Evolutionary conservation across 2,113 vertebrate genomes (phyloP).

Genomic region (Atractosteus spatula): DNA sequence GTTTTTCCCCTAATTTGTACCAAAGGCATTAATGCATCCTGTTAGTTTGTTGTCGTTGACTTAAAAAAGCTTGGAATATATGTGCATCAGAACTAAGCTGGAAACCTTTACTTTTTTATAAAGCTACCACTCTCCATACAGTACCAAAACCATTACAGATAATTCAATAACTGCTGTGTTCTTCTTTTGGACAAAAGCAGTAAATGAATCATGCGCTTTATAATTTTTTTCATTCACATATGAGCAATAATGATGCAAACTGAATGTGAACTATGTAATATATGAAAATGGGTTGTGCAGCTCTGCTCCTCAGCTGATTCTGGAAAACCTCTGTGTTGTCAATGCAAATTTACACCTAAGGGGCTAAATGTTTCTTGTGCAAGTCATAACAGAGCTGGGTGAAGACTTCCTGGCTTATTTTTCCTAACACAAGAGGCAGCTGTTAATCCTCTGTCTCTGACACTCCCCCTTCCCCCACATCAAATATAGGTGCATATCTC

Average conservation of each 20-base stretch:
- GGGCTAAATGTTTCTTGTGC: slow-evolving; percentile 11
- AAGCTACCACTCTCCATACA: not conserved
- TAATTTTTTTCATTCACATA: not conserved
- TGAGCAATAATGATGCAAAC: not conserved
- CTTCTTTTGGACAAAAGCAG: slow-evolving; percentile 14
- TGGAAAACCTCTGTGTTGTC: not conserved
- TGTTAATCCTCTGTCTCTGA: not conserved
- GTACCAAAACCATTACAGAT: slow-evolving; percentile 25
- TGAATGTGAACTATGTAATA: not conserved
- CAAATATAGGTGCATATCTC: slow-evolving; percentile 49
- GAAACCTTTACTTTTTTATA: slow-evolving; percentile 29
- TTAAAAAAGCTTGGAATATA: slow-evolving; percentile 17
- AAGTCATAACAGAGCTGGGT: slow-evolving; percentile 31
- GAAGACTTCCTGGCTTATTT: slow-evolving; percentile 23
- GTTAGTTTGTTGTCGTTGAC: slow-evolving; percentile 7
- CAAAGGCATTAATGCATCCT: not conserved
- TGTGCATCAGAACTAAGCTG: slow-evolving; percentile 18
- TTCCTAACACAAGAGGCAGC: not conserved
- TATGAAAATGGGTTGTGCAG: too few species aligned
- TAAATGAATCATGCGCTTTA: slow-evolving; percentile 20
- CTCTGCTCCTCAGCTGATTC: too few species aligned
- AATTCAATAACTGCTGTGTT: slow-evolving; percentile 22
- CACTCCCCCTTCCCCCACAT: not conserved
- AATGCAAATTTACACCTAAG: slow-evolving; percentile 7
- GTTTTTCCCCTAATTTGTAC: slow-evolving; percentile 17